Percentiles rank a stretch among this genome's conserved stretches.
These are phyloP conservation scores for Zaprionus ghesquierei DNA, from an alignment of 1,140 invertebrate species.

Conservation along the genomic window DNA sequence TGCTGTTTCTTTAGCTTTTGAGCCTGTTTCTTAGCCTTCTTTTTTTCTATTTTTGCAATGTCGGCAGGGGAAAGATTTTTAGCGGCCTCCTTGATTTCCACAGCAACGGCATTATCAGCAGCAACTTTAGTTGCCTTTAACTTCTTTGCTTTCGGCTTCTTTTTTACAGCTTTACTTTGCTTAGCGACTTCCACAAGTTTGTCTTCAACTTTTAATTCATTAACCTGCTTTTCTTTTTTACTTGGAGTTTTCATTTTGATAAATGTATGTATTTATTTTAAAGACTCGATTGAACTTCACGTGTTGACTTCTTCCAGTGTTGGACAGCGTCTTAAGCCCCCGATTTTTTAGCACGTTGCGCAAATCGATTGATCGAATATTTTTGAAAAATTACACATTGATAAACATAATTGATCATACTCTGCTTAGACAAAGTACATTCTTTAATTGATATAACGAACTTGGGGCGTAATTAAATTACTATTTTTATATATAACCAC, in stretches of 20 bases:
- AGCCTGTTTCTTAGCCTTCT: constrained; percentile 73
- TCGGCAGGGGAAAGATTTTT: constrained; percentile 41
- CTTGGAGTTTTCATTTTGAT: constrained; percentile 53
- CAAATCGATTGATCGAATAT: background rate
- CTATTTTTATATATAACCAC: background rate
- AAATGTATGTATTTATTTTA: background rate
- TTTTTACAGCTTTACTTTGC: constrained; percentile 47
- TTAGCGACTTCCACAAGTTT: constrained; percentile 21
- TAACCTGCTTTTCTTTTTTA: constrained; percentile 26
- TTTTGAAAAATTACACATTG: background rate
- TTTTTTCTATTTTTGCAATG: constrained; percentile 69
- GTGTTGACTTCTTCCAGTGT: constrained; percentile 32
- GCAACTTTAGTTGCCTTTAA: constrained; percentile 1
- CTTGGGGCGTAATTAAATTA: background rate
- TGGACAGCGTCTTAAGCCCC: background rate
- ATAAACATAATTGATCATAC: background rate
- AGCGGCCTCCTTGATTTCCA: constrained; percentile 16
- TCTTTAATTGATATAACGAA: no score
- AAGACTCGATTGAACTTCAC: constrained; percentile 27
- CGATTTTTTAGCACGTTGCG: background rate
- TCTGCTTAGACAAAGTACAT: no score
- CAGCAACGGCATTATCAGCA: background rate
- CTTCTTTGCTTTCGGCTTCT: constrained; percentile 40
- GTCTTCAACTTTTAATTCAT: constrained; percentile 52
- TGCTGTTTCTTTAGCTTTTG: constrained; percentile 67